These are phyloP conservation scores for Chiloscyllium punctatum DNA, from an alignment of 2,797 vertebrate species.

Conservation along the genomic window DNA sequence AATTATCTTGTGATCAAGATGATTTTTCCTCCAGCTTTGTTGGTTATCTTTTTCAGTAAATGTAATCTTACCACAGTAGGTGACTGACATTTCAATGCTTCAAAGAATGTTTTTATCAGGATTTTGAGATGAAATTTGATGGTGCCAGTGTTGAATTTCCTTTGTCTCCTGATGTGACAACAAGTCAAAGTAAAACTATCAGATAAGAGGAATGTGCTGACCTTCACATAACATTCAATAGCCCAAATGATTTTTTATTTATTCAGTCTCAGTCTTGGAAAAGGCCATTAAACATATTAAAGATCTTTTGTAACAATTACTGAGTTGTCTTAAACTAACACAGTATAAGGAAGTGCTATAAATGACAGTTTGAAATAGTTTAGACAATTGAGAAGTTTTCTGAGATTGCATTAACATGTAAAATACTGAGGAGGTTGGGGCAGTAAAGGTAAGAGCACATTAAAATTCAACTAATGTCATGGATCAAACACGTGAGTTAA, in stretches of 20 bases:
- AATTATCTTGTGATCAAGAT: not conserved
- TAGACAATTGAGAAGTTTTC: slow-evolving; percentile 22
- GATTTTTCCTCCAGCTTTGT: not conserved
- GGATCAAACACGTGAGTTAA: not conserved
- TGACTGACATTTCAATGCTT: not conserved
- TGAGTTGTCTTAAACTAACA: not conserved
- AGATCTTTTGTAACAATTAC: not conserved
- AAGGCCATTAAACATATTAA: not conserved
- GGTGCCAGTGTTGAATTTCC: not conserved
- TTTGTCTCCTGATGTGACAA: slow-evolving; percentile 30
- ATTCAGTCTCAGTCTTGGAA: not conserved
- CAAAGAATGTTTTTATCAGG: not conserved
- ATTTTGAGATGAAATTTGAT: not conserved
- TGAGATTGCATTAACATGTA: slow-evolving; percentile 31
- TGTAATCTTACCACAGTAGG: not conserved
- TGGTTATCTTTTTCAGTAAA: not conserved
- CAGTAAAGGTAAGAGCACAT: not conserved
- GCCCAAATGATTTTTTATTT: slow-evolving; percentile 4
- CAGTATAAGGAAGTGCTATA: not conserved
- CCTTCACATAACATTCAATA: not conserved
- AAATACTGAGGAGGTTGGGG: not conserved
- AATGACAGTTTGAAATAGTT: slow-evolving; percentile 32
- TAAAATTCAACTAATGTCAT: not conserved
- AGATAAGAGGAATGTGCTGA: not conserved
- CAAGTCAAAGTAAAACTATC: slow-evolving; percentile 21